Evolutionary conservation across 2,888 invertebrate species (phyloP).

Genomic region (Agelastica alni): DNA sequence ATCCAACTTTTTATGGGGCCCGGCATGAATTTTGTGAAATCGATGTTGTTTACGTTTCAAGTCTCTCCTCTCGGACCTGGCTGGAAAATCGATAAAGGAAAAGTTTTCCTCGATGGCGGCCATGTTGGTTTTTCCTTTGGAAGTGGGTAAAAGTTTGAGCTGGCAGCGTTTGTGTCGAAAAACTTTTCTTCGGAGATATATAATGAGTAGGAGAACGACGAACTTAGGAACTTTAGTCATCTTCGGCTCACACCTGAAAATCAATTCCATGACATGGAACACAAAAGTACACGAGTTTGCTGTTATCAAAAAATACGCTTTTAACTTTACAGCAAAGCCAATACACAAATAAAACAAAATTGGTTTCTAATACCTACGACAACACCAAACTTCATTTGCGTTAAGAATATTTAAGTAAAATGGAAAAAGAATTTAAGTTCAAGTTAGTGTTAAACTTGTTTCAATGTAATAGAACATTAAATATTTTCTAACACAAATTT

Average conservation of each 20-base stretch:
- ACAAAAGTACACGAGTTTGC: no score
- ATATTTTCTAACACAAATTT: no score
- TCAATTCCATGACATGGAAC: conserved; percentile 4
- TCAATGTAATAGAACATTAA: no score
- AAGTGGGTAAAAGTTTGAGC: conserved; percentile 30
- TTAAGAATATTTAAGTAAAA: no score
- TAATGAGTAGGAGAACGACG: conserved; percentile 21
- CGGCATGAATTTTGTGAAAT: conserved; percentile 56
- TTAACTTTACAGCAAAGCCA: no score
- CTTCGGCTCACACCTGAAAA: conserved; percentile 22
- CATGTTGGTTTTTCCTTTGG: conserved; percentile 30
- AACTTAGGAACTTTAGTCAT: conserved; percentile 20
- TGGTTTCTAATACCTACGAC: no score
- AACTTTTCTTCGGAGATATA: conserved; percentile 23
- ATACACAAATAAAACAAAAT: no score
- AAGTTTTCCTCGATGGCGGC: conserved; percentile 21
- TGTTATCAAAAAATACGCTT: no score
- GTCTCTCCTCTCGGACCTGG: conserved; percentile 6
- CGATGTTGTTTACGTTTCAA: conserved; percentile 55
- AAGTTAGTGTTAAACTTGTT: no score
- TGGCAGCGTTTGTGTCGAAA: conserved; percentile 22
- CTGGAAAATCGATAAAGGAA: conserved; percentile 7
- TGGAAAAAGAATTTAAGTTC: no score
- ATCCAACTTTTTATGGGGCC: conserved; percentile 55
- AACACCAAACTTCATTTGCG: no score